phyloP scores from a whole-genome alignment of 2,797 vertebrate species.

The Apogon hyalosoma region DNA sequence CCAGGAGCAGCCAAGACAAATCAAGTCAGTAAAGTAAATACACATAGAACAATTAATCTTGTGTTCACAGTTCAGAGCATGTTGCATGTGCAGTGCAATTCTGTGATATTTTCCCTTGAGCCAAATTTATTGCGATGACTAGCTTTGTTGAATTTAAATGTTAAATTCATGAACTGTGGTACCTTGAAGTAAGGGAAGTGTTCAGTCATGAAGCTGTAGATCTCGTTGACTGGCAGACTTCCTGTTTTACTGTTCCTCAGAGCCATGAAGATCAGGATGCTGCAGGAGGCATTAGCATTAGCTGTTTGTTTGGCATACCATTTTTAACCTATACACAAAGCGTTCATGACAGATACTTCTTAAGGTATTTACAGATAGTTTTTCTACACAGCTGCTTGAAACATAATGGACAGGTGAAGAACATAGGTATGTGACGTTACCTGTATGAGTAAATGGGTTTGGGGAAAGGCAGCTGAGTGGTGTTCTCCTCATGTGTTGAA shows the following conservation, averaged over 20 bases:
- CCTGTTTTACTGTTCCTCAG: constrained; percentile 96
- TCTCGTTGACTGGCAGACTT: constrained; percentile 97
- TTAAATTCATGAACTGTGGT: background rate
- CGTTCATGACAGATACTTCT: no score
- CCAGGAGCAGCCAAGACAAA: no score
- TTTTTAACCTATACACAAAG: no score
- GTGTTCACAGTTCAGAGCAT: no score
- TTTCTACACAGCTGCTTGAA: background rate
- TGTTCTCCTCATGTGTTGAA: constrained; percentile 80
- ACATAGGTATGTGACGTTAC: constrained; percentile 69
- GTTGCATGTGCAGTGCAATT: background rate
- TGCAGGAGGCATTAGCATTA: constrained; percentile 55
- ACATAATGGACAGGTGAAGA: background rate
- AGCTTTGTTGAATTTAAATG: background rate
- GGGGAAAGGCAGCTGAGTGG: constrained; percentile 88
- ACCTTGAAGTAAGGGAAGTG: constrained; percentile 99
- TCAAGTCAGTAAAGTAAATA: no score
- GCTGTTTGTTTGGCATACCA: no score
- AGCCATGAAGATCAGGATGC: constrained; percentile 99
- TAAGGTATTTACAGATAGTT: no score
- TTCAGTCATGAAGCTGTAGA: constrained; percentile 99
- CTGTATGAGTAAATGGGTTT: constrained; percentile 99
- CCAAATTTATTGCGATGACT: no score
- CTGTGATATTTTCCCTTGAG: background rate
- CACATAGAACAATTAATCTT: no score